phyloP scores from a whole-genome alignment of 2,888 invertebrate genomes.

The Neoitamus cyanurus region DNA sequence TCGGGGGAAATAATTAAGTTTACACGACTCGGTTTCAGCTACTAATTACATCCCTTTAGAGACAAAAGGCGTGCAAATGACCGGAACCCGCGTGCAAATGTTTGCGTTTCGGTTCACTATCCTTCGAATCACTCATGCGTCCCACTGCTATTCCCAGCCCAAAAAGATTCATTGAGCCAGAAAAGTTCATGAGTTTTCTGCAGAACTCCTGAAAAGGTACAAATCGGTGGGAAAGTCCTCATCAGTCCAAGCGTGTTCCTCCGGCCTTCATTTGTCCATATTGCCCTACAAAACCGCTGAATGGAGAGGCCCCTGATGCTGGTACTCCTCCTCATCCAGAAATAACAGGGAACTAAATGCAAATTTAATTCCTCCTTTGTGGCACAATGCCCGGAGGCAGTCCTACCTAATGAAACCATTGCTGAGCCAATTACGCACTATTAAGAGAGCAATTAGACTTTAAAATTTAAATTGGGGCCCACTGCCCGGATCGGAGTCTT shows the following conservation, averaged over 20 bases:
- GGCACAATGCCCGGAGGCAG: not conserved
- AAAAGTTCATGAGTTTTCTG: not conserved
- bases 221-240: not conserved
- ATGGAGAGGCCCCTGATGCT: not conserved
- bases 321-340: not conserved
- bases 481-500: not conserved
- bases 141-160: not conserved
- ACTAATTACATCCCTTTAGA: not conserved
- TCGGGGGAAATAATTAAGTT: not conserved
- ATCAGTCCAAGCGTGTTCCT: not conserved
- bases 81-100: not conserved
- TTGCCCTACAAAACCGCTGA: not conserved
- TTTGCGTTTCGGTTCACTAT: not conserved
- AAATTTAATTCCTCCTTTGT: not conserved
- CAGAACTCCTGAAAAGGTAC: not conserved
- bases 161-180: not conserved
- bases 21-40: not conserved
- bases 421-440: constrained; percentile 5
- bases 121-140: not conserved
- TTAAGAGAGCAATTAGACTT: constrained; percentile 24
- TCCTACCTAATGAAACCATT: constrained; percentile 9
- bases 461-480: constrained; percentile 12
- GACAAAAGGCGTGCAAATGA: not conserved
- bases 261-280: not conserved
- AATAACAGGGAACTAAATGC: not conserved